Evolutionary conservation across 2,113 vertebrate species (phyloP).

Genomic region (Nothocercus julius): DNA sequence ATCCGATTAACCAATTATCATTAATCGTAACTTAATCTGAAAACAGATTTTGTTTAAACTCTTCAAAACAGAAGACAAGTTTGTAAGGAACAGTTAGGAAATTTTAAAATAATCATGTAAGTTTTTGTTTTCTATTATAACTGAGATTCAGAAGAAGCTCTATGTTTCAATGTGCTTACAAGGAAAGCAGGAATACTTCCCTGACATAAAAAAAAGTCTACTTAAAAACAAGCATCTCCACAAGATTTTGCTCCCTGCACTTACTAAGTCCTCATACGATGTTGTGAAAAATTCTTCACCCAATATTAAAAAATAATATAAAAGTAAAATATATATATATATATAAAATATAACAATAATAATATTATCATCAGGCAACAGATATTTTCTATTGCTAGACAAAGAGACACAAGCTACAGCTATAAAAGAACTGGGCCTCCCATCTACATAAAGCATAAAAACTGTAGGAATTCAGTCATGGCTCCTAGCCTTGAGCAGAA

Average conservation of each 20-base stretch:
- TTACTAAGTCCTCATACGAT: background rate
- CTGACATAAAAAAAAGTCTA: background rate
- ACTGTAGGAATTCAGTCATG: background rate
- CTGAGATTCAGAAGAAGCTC: background rate
- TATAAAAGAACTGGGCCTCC: background rate
- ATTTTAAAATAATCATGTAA: background rate
- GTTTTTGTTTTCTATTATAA: background rate
- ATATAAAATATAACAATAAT: too few relatives aligned
- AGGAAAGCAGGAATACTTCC: background rate
- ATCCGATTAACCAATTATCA: background rate
- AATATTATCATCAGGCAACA: too few relatives aligned
- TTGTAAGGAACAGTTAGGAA: background rate
- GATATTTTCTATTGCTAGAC: too few relatives aligned
- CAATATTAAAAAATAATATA: background rate
- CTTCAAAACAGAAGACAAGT: background rate
- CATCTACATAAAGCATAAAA: background rate
- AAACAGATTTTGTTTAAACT: background rate
- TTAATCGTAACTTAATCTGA: background rate
- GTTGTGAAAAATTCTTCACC: background rate
- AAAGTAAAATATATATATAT: too few relatives aligned
- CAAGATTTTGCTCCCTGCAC: background rate
- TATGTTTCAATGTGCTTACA: background rate
- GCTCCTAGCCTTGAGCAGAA: background rate
- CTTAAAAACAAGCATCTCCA: background rate
- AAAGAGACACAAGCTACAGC: background rate